Conservation (phyloP, 1,140 invertebrate species). For the Brachionus koreanus region DNA sequence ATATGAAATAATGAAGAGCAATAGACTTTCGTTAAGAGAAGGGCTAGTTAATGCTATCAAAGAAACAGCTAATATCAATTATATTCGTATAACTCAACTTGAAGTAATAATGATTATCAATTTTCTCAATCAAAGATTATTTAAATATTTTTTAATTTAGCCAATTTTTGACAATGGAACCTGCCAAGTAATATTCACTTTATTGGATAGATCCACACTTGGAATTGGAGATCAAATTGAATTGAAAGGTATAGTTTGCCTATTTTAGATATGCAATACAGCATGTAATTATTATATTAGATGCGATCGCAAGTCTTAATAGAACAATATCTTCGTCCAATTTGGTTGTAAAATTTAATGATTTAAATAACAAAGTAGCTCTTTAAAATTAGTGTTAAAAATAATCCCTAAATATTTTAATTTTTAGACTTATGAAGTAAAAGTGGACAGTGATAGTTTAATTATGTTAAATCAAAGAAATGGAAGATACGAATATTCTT, state of each 20-base stretch:
- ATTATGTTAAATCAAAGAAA: neutral
- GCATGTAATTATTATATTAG: neutral
- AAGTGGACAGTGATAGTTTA: neutral
- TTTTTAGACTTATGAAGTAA: neutral
- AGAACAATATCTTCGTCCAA: neutral
- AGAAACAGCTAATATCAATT: neutral
- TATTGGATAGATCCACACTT: conserved; percentile 17
- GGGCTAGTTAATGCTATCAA: neutral
- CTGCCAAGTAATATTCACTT: conserved; percentile 2
- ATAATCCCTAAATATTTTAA: neutral
- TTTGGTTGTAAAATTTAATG: neutral
- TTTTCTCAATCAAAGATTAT: neutral
- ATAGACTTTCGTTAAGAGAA: neutral
- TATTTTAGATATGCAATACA: neutral
- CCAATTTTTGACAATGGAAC: conserved; percentile 28
- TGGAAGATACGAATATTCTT: conserved; percentile 27
- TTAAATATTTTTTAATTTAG: neutral
- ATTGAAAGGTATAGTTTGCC: neutral
- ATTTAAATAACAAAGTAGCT: conserved; percentile 8
- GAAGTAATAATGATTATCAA: neutral
- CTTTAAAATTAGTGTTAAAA: neutral
- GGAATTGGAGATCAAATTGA: neutral
- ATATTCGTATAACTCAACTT: neutral
- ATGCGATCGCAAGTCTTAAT: neutral
- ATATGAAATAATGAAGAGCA: conserved; percentile 27